Evolutionary conservation across 1,140 invertebrate genomes (phyloP).

Genomic region (Cherax quadricarinatus): DNA sequence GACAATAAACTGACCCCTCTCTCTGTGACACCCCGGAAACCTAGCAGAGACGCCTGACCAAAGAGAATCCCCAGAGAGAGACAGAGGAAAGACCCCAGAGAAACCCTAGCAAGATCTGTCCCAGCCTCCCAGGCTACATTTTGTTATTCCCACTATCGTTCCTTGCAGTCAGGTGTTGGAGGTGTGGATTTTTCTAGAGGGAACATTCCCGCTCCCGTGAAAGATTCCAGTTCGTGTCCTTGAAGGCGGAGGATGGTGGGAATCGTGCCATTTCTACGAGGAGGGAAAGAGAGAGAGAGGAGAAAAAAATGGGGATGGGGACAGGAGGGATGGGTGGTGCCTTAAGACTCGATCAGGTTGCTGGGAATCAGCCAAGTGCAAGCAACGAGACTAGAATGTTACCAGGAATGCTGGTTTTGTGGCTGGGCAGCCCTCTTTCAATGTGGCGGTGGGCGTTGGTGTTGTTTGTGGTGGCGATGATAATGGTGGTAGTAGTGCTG

Average conservation of each 20-base stretch:
- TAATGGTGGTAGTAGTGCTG: neutral
- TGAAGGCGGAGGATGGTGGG: neutral
- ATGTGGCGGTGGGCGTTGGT: neutral
- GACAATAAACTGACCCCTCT: neutral
- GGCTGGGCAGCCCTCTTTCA: too few relatives aligned
- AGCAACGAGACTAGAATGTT: neutral
- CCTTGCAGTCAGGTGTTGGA: neutral
- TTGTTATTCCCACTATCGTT: neutral
- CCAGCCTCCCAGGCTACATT: neutral
- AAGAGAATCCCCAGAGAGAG: too few relatives aligned
- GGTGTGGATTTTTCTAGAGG: neutral
- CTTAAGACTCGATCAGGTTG: neutral
- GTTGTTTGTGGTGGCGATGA: neutral
- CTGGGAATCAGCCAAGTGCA: conserved; percentile 5
- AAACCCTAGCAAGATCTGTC: too few relatives aligned
- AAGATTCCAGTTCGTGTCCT: neutral
- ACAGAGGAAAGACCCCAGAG: too few relatives aligned
- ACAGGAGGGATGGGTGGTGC: neutral
- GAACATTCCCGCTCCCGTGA: neutral
- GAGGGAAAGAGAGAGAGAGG: neutral
- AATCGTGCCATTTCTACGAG: neutral
- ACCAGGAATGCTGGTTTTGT: neutral
- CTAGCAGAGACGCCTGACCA: neutral
- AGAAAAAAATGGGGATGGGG: too few relatives aligned
- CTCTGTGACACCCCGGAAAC: neutral